Conservation (phyloP, 2,888 invertebrate species). For the Lasioglossum calceatum region DNA sequence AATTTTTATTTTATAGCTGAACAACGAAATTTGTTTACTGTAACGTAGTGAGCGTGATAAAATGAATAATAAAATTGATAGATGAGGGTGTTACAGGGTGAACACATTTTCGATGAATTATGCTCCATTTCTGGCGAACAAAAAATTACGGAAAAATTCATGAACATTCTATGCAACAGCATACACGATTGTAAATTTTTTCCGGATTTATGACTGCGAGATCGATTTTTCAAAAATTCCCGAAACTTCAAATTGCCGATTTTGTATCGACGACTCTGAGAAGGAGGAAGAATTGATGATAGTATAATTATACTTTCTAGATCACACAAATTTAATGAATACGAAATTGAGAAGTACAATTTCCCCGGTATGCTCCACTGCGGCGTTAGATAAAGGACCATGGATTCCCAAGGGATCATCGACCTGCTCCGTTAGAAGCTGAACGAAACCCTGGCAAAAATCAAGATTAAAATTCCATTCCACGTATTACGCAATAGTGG, state of each 20-base stretch:
- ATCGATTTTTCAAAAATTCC: too few species aligned
- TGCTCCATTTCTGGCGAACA: not conserved
- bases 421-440: constrained; percentile 38
- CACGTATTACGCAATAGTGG: constrained; percentile 22
- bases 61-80: not conserved
- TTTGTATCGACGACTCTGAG: too few species aligned
- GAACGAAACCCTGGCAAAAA: constrained; percentile 15
- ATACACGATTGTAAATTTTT: not conserved
- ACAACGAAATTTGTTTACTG: not conserved
- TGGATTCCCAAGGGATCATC: constrained; percentile 55
- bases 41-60: not conserved
- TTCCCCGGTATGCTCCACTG: constrained; percentile 25
- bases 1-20: not conserved
- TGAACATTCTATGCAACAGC: not conserved
- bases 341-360: constrained; percentile 2
- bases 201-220: not conserved
- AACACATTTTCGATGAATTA: too few species aligned
- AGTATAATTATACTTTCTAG: too few species aligned
- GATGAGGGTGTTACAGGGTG: not conserved
- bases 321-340: not conserved
- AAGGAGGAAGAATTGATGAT: too few species aligned
- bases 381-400: not conserved
- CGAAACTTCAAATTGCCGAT: too few species aligned
- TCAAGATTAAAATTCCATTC: constrained; percentile 26
- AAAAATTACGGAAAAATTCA: not conserved